Evolutionary conservation across 2,113 vertebrate genomes (phyloP).

Genomic region (Acrocephalus kingi): DNA sequence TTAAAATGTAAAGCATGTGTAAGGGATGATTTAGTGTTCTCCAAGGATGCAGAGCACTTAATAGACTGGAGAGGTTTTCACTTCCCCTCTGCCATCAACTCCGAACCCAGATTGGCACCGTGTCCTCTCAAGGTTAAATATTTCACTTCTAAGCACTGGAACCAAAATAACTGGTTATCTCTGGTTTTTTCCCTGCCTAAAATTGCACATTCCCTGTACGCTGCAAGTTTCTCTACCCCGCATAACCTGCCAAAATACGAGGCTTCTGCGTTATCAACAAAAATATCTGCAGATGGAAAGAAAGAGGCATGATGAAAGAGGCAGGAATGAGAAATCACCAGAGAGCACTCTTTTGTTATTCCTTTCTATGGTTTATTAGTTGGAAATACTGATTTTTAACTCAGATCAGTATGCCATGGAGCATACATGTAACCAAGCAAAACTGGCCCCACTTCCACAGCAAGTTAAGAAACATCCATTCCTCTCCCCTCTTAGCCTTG

Average conservation of each 20-base stretch:
- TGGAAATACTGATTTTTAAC: neutral
- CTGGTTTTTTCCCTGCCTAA: neutral
- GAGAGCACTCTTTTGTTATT: neutral
- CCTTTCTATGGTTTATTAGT: neutral
- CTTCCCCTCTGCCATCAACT: neutral
- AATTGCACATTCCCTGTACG: neutral
- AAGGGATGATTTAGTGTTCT: neutral
- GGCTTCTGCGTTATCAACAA: conserved; percentile 24
- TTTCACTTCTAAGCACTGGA: conserved; percentile 3
- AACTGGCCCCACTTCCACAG: neutral
- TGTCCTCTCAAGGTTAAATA: conserved; percentile 34
- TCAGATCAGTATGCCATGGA: neutral
- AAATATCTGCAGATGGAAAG: conserved; percentile 46
- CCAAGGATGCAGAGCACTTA: neutral
- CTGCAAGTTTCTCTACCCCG: conserved; percentile 12
- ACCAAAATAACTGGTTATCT: conserved; percentile 14
- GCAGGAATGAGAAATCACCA: neutral
- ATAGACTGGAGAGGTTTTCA: neutral
- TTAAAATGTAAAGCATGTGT: neutral
- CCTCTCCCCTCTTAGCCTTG: neutral
- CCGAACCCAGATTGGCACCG: neutral
- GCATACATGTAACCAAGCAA: fast-evolving
- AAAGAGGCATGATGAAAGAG: neutral
- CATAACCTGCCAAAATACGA: conserved; percentile 36
- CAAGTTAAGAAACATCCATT: neutral